These are phyloP conservation scores for Poeciliopsis turrubarensis DNA, from an alignment of 2,113 vertebrate species.

Conservation along the genomic window DNA sequence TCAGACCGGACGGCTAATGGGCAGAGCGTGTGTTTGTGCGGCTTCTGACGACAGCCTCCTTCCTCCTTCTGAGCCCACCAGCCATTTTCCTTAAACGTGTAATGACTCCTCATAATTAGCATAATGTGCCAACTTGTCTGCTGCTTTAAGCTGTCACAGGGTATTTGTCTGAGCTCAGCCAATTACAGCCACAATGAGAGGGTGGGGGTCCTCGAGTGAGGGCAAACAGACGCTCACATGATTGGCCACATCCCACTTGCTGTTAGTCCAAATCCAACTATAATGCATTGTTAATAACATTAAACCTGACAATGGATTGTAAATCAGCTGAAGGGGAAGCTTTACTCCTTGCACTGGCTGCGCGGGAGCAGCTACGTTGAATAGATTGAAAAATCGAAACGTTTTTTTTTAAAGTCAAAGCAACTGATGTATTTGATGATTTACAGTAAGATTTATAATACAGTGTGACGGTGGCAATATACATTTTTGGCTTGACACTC, in stretches of 20 bases:
- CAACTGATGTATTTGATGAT: neutral
- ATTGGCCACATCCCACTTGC: constrained; percentile 47
- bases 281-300: constrained; percentile 47
- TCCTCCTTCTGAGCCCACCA: constrained; percentile 60
- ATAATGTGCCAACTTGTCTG: constrained; percentile 81
- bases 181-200: constrained; percentile 58
- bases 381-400: neutral
- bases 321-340: constrained; percentile 38
- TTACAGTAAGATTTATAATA: too few relatives aligned
- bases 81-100: constrained; percentile 76
- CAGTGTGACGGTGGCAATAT: too few relatives aligned
- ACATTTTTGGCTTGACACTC: too few relatives aligned
- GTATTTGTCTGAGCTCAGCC: constrained; percentile 77
- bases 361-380: neutral
- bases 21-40: constrained; percentile 58
- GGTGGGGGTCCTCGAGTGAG: constrained; percentile 25
- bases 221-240: constrained; percentile 51
- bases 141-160: constrained; percentile 79
- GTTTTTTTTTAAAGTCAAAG: neutral
- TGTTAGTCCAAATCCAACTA: constrained; percentile 72
- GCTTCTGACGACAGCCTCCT: constrained; percentile 79
- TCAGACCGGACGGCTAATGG: constrained; percentile 42
- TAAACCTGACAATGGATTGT: constrained; percentile 42
- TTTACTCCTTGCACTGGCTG: constrained; percentile 80
- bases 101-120: constrained; percentile 81